Conservation (phyloP, 1,140 invertebrate species). For the Drosophila busckii region DNA sequence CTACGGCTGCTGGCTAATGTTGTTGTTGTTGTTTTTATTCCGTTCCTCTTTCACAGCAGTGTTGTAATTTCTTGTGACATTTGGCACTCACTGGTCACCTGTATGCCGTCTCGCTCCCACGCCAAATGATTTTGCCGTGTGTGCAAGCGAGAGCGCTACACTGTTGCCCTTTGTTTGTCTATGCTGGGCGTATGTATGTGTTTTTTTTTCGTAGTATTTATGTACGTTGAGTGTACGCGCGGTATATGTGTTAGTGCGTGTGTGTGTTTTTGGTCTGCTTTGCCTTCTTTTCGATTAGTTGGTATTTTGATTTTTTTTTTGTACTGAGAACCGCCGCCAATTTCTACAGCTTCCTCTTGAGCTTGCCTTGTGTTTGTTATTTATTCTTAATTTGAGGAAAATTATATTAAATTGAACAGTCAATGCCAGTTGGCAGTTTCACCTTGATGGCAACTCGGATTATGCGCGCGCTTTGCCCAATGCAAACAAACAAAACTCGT, state of each 20-base stretch:
- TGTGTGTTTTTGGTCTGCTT: conserved; percentile 34
- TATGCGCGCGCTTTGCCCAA: conserved; percentile 39
- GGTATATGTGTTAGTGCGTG: conserved; percentile 7
- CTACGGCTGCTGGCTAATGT: conserved; percentile 10
- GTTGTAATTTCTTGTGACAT: conserved; percentile 73
- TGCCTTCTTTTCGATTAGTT: conserved; percentile 20
- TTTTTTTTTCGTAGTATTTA: conserved; percentile 26
- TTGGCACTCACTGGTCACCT: conserved; percentile 46
- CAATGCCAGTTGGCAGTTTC: conserved; percentile 40
- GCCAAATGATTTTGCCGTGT: background rate
- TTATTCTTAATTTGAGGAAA: conserved; percentile 7
- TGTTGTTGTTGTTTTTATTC: conserved; percentile 36
- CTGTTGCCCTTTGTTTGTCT: conserved; percentile 31
- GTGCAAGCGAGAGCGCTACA: conserved; percentile 20
- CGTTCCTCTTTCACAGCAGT: conserved; percentile 51
- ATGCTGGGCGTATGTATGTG: conserved; percentile 7
- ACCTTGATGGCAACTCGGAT: conserved; percentile 37
- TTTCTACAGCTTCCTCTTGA: conserved; percentile 18
- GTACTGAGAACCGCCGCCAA: conserved; percentile 65
- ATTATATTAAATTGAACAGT: conserved; percentile 10
- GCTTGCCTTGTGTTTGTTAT: background rate
- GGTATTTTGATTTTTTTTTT: conserved; percentile 40
- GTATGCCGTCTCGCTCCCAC: conserved; percentile 18
- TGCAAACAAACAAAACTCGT: conserved; percentile 42
- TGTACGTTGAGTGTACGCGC: conserved; percentile 16